phyloP scores from a whole-genome alignment of 2,113 vertebrate genomes.

The Zosterops japonicus region DNA sequence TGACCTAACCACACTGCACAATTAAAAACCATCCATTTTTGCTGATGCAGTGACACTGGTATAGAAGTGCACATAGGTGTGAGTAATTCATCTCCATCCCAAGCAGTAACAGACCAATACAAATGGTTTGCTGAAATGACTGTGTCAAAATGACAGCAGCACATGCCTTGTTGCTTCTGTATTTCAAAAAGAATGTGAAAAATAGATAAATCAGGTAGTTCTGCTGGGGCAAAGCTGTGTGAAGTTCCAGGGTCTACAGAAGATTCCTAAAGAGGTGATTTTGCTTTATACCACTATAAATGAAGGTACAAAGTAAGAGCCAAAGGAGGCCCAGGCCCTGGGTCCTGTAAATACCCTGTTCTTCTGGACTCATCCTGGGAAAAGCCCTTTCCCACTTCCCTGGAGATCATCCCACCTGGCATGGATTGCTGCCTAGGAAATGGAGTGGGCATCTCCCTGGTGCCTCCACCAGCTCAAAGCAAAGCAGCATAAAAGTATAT shows the following conservation, averaged over 20 bases:
- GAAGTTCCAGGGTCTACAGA: neutral
- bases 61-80: neutral
- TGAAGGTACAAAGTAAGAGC: neutral
- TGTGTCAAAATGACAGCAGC: neutral
- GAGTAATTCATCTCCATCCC: neutral
- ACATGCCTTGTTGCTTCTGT: neutral
- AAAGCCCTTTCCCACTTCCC: neutral
- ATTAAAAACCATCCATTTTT: neutral
- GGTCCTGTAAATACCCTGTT: neutral
- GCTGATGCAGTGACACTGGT: neutral
- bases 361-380: neutral
- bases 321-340: neutral
- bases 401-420: neutral
- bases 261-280: neutral
- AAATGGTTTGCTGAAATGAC: neutral
- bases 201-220: neutral
- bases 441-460: neutral
- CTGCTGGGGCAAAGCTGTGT: neutral
- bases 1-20: neutral
- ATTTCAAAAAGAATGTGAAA: neutral
- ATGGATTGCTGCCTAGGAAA: neutral
- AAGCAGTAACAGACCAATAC: neutral
- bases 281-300: neutral
- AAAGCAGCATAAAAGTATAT: neutral
- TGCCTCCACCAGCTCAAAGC: neutral